Evolutionary conservation across 2,888 invertebrate genomes (phyloP), one percentile per base, ranked within the genome.

Genomic region (Arctia plantaginis): DNA sequence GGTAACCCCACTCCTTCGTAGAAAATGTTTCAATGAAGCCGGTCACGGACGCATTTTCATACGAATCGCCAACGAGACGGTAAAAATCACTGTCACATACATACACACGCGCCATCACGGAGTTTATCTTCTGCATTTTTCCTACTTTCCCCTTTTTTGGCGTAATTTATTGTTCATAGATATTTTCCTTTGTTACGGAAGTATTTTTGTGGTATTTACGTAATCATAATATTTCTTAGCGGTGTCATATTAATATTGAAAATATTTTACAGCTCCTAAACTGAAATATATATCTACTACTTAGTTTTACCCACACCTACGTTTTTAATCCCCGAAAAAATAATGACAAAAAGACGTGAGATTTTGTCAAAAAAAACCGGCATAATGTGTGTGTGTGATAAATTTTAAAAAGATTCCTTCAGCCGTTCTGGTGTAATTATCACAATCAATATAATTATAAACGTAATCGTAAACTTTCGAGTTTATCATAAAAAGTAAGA

Each of bases 1-100:
- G 74, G 71, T 62, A 35, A 72, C 73, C 33, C 73, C 71, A 73
- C 75, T 67, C 73, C 72, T 77, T 75, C 12, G 64, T 51, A 55
- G 66, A 51, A 78, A 87, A 86, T 81, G 86, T 85, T 86, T 85
- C 90, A 86, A 90, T 89, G 90, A 88, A 83, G 82, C 85, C 78
- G 69, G 74, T 80, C 74, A 80, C 75, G 72, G 77, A 72, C 73
- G 75, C 81, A 90, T 91, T 90, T 90, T 86, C 90, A 91, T 91
- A 85, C 77, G 78, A 88, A 89, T 86, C 78, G 77, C 85, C 75
- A 67, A 72, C 75, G 67, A 74, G 51, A 69, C 41, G 51, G 74
- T 90, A 84, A 77, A 77, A 88, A 89, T 85, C 79, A 79, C 83
- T 77, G 72, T 72, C 77, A 71, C 76, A 82, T 74, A 79, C 76